Percentiles rank a stretch among this genome's conserved stretches.
These are phyloP conservation scores for Leucophenga maculata DNA, from an alignment of 2,888 invertebrate species.

Conservation along the genomic window DNA sequence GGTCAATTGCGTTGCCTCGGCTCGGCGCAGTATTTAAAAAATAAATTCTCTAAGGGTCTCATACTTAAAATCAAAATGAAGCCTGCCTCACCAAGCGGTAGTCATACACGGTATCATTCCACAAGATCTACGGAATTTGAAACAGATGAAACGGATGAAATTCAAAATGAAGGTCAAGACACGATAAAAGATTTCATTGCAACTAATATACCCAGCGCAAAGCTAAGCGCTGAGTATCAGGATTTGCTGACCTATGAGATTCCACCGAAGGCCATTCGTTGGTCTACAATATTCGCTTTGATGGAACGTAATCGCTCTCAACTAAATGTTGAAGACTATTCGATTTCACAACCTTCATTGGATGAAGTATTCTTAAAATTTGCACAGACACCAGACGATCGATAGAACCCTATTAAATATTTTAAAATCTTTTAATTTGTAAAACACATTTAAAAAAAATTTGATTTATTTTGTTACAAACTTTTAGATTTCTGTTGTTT, in stretches of 20 bases:
- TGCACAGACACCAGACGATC: too few species aligned
- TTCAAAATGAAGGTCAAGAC: neutral
- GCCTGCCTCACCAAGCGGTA: too few species aligned
- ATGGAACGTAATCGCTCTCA: neutral
- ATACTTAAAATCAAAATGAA: constrained; percentile 67
- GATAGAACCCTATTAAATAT: too few species aligned
- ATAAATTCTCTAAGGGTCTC: constrained; percentile 75
- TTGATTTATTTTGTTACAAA: too few species aligned
- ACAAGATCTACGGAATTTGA: constrained; percentile 52
- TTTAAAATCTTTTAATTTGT: too few species aligned
- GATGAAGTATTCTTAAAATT: too few species aligned
- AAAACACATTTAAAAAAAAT: too few species aligned
- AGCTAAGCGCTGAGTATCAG: constrained; percentile 76
- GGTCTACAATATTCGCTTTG: neutral
- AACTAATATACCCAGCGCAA: constrained; percentile 2
- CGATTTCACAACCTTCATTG: neutral
- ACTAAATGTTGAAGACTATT: neutral
- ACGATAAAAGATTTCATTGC: neutral
- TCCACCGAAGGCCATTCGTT: constrained; percentile 46
- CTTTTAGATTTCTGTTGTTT: too few species aligned
- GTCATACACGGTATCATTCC: too few species aligned
- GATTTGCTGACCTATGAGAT: constrained; percentile 80
- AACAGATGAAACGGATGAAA: constrained; percentile 24
- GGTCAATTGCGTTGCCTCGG: constrained; percentile 81
- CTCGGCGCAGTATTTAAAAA: constrained; percentile 81